A percentile compares a stretch with the other conserved stretches of the same genome.
phyloP scores from a whole-genome alignment of 2,113 vertebrate species.

The Tauraco erythrolophus region DNA sequence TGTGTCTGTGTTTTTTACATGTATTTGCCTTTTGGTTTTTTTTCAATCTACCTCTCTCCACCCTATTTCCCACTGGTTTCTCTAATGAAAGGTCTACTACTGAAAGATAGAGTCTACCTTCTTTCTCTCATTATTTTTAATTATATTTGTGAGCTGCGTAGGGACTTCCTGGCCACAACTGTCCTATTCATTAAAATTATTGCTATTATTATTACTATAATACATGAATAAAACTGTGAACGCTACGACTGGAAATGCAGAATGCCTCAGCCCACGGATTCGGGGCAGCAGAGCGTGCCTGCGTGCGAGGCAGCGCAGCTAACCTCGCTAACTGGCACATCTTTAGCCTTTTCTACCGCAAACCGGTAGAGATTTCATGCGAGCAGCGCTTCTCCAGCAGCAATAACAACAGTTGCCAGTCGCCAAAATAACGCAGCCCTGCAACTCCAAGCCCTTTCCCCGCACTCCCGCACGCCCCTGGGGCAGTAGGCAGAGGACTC shows the following conservation, averaged over 20 bases:
- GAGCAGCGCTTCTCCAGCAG: background rate
- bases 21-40: background rate
- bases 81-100: background rate
- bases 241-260: background rate
- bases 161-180: background rate
- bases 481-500: background rate
- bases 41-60: background rate
- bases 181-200: background rate
- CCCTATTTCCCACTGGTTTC: background rate
- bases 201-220: background rate
- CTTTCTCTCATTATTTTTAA: background rate
- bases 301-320: fast-evolving
- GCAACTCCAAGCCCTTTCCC: background rate
- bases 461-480: background rate
- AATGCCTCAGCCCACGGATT: background rate
- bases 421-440: background rate
- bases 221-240: background rate
- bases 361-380: background rate
- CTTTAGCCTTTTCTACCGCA: background rate
- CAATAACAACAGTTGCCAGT: background rate
- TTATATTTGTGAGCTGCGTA: background rate
- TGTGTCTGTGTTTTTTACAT: background rate
- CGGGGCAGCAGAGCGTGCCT: background rate
- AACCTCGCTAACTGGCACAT: background rate
- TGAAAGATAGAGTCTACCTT: background rate